phyloP scores from a whole-genome alignment of 2,113 vertebrate species.

The Grammomys surdaster region DNA sequence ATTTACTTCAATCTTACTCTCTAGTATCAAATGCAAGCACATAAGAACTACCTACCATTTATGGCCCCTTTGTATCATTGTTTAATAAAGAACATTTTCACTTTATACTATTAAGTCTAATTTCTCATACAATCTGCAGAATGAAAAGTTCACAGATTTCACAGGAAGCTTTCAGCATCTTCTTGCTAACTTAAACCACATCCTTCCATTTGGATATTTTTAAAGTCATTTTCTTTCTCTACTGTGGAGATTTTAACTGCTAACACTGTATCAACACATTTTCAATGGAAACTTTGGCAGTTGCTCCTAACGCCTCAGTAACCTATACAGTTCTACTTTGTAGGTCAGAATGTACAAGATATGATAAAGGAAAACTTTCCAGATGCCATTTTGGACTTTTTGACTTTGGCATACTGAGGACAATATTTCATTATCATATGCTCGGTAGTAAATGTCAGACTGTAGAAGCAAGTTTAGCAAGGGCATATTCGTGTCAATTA shows the following conservation, averaged over 20 bases:
- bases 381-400: slow-evolving; percentile 76
- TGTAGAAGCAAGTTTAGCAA: slow-evolving; percentile 77
- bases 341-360: slow-evolving; percentile 80
- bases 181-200: slow-evolving; percentile 80
- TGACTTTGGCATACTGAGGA: slow-evolving; percentile 63
- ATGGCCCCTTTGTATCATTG: slow-evolving; percentile 56
- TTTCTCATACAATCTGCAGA: slow-evolving; percentile 74
- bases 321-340: slow-evolving; percentile 75
- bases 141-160: slow-evolving; percentile 79
- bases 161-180: slow-evolving; percentile 72
- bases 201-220: slow-evolving; percentile 80
- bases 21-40: slow-evolving; percentile 47
- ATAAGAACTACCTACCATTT: slow-evolving; percentile 50
- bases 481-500: slow-evolving; percentile 61
- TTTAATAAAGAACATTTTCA: slow-evolving; percentile 54
- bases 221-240: slow-evolving; percentile 80
- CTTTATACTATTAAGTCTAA: slow-evolving; percentile 53
- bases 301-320: slow-evolving; percentile 78
- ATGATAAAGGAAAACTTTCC: slow-evolving; percentile 82
- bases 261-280: slow-evolving; percentile 83
- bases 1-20: slow-evolving; percentile 60
- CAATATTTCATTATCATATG: slow-evolving; percentile 72
- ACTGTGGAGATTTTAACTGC: slow-evolving; percentile 71
- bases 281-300: slow-evolving; percentile 84
- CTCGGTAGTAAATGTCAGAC: slow-evolving; percentile 71